Base-by-base conservation (phyloP, 2,113 vertebrate species). In the Sinocyclocheilus rhinocerous region DNA sequence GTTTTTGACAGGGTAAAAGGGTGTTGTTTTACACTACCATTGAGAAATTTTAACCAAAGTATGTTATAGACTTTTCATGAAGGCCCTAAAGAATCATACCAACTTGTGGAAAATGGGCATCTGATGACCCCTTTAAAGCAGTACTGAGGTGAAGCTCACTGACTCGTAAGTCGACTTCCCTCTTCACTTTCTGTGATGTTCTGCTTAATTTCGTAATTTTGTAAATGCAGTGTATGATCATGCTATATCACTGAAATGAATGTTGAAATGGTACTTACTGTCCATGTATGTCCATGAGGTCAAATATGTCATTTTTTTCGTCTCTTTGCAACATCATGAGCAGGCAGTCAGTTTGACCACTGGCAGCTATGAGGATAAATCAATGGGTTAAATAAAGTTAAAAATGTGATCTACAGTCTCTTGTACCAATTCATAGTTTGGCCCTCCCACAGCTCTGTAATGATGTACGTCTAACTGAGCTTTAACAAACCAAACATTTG, bases 291-390 rank as follows among this genome's bases (percentile, higher is more conserved):
- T 99, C 97, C 91, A 93, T 94, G 88, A 97, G 95, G 93, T 98
- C 97, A 12, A 96, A 95, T 91, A 98, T 93, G 90, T 97, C 96
- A 0, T 93, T 93, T 79, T 95, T 95, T 85, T 97, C 96, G 84
- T 96, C 96, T 81, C 92, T 94, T 91, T 98, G 97, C 33, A 99
- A 96, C 91, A 99, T 94, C 89, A 97, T 93, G 89, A 98, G 97
- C 91, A 99, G 92, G 93, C 96, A 98, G 92, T 99, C 97, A 0
- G 97, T 96, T 91, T 97, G 96, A 86, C 98, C 98, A 5, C 95
- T 96, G 90, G 96, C 96, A 91, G 97, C 98, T 98, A 57, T n/a
- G 42, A 84, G 18, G 26, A 72, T 29, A 78, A 6, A 59, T 48
- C 42, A 59, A 84, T 33, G 4, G 26, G 42, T 6, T 20, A 39